phyloP scores from a whole-genome alignment of 1,140 invertebrate genomes.

The Drosophila nigromelanica region DNA sequence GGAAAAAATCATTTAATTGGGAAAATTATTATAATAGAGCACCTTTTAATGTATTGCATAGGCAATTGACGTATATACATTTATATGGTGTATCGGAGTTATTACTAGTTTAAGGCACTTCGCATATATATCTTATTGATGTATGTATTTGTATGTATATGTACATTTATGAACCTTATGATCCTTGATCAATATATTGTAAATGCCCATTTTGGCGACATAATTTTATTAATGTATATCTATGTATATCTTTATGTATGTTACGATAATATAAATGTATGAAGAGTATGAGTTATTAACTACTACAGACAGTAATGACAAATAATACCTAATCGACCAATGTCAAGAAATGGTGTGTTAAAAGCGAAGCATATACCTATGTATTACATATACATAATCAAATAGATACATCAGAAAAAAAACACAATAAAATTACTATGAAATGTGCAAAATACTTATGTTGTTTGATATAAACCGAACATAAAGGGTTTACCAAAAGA shows the following conservation, averaged over 20 bases:
- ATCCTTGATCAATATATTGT: slow-evolving; percentile 62
- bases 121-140: slow-evolving; percentile 30
- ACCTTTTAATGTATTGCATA: slow-evolving; percentile 10
- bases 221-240: slow-evolving; percentile 66
- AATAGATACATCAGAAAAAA: slow-evolving; percentile 48
- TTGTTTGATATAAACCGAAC: neutral
- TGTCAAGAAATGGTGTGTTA: slow-evolving; percentile 39
- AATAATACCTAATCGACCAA: slow-evolving; percentile 58
- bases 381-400: slow-evolving; percentile 34
- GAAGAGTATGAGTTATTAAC: slow-evolving; percentile 43
- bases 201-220: slow-evolving; percentile 54
- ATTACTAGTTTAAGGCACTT: slow-evolving; percentile 34
- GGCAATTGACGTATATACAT: slow-evolving; percentile 9
- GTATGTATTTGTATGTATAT: slow-evolving; percentile 25
- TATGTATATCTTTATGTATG: slow-evolving; percentile 60
- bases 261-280: slow-evolving; percentile 33
- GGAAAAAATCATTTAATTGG: slow-evolving; percentile 24
- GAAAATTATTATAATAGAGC: slow-evolving; percentile 21
- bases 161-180: slow-evolving; percentile 49
- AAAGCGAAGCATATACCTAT: slow-evolving; percentile 37
- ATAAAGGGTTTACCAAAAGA: too few relatives aligned
- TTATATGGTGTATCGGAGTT: slow-evolving; percentile 27
- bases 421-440: slow-evolving; percentile 43
- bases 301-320: slow-evolving; percentile 29
- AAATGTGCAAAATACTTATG: slow-evolving; percentile 31